These are phyloP conservation scores for Torymus texanus DNA, from an alignment of 2,888 invertebrate species.

Conservation along the genomic window DNA sequence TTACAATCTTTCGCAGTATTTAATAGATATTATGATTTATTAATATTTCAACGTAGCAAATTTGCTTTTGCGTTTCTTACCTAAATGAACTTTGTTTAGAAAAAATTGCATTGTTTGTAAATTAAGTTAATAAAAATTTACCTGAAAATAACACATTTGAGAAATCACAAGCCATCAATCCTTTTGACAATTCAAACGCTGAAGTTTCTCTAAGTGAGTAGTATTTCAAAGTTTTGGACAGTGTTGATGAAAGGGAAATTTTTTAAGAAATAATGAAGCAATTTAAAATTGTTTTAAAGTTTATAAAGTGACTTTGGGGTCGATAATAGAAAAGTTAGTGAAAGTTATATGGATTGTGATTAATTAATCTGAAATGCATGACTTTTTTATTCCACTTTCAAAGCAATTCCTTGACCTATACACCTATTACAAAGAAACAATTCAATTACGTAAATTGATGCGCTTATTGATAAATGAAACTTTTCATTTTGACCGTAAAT, in stretches of 20 bases:
- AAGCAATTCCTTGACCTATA: conserved; percentile 1
- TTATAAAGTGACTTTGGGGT: conserved; percentile 8
- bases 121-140: too few species aligned
- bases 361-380: conserved; percentile 29
- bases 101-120: too few species aligned
- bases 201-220: too few species aligned
- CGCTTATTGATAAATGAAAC: neutral
- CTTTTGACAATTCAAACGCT: too few species aligned
- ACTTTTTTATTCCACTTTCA: conserved; percentile 1
- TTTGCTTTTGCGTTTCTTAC: too few species aligned
- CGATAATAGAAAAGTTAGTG: neutral
- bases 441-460: conserved; percentile 8
- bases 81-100: too few species aligned
- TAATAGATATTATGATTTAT: too few species aligned
- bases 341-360: neutral
- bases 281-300: neutral
- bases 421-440: neutral
- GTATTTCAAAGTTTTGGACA: neutral
- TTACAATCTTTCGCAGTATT: too few species aligned
- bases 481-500: neutral
- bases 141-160: too few species aligned
- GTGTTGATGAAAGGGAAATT: neutral
- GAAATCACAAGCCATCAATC: too few species aligned
- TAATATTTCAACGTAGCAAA: too few species aligned
- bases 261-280: neutral